Conservation (phyloP, 2,113 vertebrate species). For the Nicator chloris region DNA sequence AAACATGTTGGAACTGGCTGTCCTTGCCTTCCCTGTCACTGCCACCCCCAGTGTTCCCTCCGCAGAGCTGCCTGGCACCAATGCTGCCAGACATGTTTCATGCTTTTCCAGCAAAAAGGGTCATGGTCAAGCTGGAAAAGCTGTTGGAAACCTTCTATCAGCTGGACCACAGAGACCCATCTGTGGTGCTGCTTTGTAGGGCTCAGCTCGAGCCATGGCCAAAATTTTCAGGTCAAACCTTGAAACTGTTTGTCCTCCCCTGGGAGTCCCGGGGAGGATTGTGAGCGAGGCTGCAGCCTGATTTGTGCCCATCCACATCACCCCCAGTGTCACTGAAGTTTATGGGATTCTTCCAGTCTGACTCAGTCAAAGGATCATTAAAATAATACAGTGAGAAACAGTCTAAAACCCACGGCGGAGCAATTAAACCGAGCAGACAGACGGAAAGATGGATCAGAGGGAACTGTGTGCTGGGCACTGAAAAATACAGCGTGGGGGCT, state of each 20-base stretch:
- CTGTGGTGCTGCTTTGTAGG: not conserved
- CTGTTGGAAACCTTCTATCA: not conserved
- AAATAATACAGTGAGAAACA: constrained; percentile 49
- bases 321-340: not conserved
- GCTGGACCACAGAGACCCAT: not conserved
- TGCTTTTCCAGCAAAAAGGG: not conserved
- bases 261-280: not conserved
- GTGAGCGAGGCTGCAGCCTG: not conserved
- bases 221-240: not conserved
- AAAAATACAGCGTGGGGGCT: not conserved
- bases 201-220: fast-evolving
- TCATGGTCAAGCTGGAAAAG: not conserved
- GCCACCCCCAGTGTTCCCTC: not conserved
- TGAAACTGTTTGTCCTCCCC: not conserved
- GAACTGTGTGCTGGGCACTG: not conserved
- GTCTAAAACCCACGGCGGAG: not conserved
- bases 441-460: not conserved
- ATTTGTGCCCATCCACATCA: constrained; percentile 26
- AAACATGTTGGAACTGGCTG: constrained; percentile 32
- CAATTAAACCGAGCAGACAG: not conserved
- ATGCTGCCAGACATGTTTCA: not conserved
- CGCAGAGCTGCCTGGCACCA: not conserved
- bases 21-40: constrained; percentile 9
- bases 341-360: constrained; percentile 52
- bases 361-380: constrained; percentile 58